These are phyloP conservation scores for Rhagonycha fulva DNA, from an alignment of 2,888 invertebrate genomes.

Conservation along the genomic window DNA sequence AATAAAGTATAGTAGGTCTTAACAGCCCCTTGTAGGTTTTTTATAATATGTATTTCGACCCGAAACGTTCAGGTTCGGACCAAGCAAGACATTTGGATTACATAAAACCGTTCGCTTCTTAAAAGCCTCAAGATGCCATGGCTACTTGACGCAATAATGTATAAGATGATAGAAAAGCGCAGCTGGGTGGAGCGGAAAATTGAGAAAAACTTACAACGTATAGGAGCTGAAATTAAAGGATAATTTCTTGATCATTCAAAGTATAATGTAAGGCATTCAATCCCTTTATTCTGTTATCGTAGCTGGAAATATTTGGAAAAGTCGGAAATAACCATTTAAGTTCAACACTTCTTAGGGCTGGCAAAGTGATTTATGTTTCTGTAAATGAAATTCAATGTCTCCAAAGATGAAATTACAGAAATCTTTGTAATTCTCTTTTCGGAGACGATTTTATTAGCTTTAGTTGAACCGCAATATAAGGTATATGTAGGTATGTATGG, in stretches of 20 bases:
- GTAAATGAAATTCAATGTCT: slow-evolving; percentile 1
- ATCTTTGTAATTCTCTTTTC: not conserved
- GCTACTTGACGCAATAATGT: not conserved
- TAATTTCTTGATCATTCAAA: not conserved
- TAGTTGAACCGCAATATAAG: too few relatives aligned
- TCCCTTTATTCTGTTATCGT: slow-evolving; percentile 2
- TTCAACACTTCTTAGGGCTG: not conserved
- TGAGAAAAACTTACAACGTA: not conserved
- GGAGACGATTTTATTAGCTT: not conserved
- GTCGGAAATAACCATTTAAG: slow-evolving; percentile 17
- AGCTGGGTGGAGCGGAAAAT: not conserved
- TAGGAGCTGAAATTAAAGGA: not conserved
- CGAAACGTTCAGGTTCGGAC: not conserved
- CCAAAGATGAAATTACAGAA: slow-evolving; percentile 12
- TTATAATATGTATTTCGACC: not conserved
- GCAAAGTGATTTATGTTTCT: slow-evolving; percentile 16
- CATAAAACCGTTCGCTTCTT: too few relatives aligned
- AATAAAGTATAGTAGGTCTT: not conserved
- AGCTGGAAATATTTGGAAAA: slow-evolving; percentile 12
- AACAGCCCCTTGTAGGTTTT: not conserved
- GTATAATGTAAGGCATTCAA: not conserved
- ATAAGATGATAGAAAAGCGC: not conserved
- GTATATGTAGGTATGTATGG: not conserved
- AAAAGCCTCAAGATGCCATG: not conserved
- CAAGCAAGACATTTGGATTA: too few relatives aligned